Evolutionary conservation across 2,113 vertebrate genomes (phyloP).

Genomic region (Rhagologus leucostigma): DNA sequence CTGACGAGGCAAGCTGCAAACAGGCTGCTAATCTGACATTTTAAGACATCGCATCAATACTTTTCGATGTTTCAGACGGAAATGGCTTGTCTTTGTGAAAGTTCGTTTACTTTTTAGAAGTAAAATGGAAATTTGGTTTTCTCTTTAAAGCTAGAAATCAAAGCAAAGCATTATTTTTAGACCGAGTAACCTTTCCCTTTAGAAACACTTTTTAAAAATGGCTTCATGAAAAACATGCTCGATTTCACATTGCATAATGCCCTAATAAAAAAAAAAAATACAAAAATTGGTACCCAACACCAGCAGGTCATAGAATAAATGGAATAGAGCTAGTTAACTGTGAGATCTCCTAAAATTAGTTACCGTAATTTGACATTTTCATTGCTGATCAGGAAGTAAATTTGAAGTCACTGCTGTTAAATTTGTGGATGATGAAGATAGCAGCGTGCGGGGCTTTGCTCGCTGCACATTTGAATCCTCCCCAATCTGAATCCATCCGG

Average conservation of each 20-base stretch:
- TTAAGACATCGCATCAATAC: neutral
- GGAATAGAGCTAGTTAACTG: slow-evolving; percentile 23
- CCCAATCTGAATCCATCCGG: neutral
- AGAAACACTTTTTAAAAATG: slow-evolving; percentile 20
- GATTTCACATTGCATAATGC: slow-evolving; percentile 4
- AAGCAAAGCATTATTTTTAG: slow-evolving; percentile 44
- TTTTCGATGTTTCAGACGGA: slow-evolving; percentile 14
- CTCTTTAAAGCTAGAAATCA: slow-evolving; percentile 38
- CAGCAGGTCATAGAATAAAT: neutral
- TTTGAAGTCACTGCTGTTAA: slow-evolving; percentile 47
- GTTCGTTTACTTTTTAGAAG: slow-evolving; percentile 19
- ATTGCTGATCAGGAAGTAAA: slow-evolving; percentile 50
- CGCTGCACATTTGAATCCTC: neutral
- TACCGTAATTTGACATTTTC: slow-evolving; percentile 50
- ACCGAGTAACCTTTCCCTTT: neutral
- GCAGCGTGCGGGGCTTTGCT: neutral
- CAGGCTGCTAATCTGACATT: neutral
- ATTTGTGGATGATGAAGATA: slow-evolving; percentile 46
- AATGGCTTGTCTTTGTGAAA: slow-evolving; percentile 1
- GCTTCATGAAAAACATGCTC: neutral
- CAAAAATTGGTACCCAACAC: neutral
- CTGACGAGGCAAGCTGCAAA: neutral
- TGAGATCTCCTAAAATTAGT: slow-evolving; percentile 38
- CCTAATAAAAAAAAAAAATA: neutral
- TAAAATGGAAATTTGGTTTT: slow-evolving; percentile 19